Percentiles rank a stretch among this genome's conserved stretches.
Evolutionary conservation across 2,797 vertebrate genomes (phyloP).

Genomic region (Chloroceryle inda): DNA sequence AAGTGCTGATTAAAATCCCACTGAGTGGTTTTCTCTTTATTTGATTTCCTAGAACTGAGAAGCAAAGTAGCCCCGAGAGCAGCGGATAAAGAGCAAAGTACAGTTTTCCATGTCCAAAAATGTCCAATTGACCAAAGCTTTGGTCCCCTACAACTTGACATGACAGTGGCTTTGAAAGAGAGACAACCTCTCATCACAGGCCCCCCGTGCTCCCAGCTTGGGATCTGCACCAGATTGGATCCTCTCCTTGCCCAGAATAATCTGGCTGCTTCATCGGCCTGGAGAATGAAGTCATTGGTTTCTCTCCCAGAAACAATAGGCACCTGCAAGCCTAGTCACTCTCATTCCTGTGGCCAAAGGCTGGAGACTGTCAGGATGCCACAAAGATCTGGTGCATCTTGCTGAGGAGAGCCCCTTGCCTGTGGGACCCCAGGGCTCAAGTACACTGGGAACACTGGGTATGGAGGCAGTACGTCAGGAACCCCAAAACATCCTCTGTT

Average conservation of each 20-base stretch:
- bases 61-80: not conserved
- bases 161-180: not conserved
- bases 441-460: rapidly evolving
- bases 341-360: rapidly evolving
- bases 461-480: rapidly evolving
- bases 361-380: rapidly evolving
- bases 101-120: not conserved
- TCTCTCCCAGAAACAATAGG: constrained; percentile 3
- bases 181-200: not conserved
- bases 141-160: rapidly evolving
- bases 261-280: not conserved
- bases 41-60: constrained; percentile 49
- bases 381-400: not conserved
- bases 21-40: constrained; percentile 45
- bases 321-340: not conserved
- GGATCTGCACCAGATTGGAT: not conserved
- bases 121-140: not conserved
- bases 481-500: not conserved
- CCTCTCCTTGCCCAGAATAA: not conserved
- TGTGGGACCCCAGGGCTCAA: not conserved
- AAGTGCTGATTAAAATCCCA: constrained; percentile 60
- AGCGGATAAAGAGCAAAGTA: not conserved
- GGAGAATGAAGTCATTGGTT: not conserved
- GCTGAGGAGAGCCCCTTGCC: not conserved
- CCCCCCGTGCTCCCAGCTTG: not conserved